A percentile compares a stretch with the other conserved stretches of the same genome.
These are phyloP conservation scores for Andinoacara biseriatus DNA, from an alignment of 2,113 vertebrate genomes.

Conservation along the genomic window DNA sequence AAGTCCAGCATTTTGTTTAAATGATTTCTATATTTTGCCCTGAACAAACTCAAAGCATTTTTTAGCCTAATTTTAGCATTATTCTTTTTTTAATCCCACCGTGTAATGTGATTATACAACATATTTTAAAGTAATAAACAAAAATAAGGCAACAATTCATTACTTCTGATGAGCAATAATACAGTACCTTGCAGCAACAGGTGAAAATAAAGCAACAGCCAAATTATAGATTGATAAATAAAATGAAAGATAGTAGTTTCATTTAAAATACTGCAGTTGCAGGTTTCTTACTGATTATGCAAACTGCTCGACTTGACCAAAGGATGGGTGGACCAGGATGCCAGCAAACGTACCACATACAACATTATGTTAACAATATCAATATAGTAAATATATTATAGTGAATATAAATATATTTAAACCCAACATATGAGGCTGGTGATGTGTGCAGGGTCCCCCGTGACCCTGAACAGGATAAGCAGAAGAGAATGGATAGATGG, in stretches of 20 bases:
- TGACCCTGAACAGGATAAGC: too few species aligned
- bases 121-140: not conserved
- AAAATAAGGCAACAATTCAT: not conserved
- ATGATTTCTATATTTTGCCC: not conserved
- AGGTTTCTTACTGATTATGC: not conserved
- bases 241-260: not conserved
- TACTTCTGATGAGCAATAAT: too few species aligned
- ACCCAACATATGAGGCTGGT: too few species aligned
- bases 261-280: not conserved
- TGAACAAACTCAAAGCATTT: not conserved
- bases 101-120: not conserved
- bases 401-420: not conserved
- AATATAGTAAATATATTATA: not conserved
- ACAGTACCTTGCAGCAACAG: too few species aligned
- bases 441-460: too few species aligned
- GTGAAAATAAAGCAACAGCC: not conserved
- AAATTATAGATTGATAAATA: not conserved
- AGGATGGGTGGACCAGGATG: conserved; percentile 31
- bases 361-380: not conserved
- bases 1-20: conserved; percentile 2
- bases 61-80: not conserved
- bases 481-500: too few species aligned
- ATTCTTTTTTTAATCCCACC: too few species aligned
- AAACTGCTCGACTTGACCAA: conserved; percentile 22
- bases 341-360: conserved; percentile 2